Conservation (phyloP, 2,888 invertebrate genomes). For the Melitaea athalia region DNA sequence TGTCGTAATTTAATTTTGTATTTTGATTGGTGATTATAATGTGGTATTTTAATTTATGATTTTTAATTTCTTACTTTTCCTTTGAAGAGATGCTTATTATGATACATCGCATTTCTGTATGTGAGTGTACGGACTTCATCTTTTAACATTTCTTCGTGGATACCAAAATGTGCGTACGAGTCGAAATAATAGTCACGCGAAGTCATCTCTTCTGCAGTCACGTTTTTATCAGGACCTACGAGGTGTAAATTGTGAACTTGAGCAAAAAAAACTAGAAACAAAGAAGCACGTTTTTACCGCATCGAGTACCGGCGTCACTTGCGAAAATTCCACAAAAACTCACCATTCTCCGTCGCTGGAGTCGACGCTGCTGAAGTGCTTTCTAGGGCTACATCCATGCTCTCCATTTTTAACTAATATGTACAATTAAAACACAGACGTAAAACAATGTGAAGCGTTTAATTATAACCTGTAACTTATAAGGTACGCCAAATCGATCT, state of each 20-base stretch:
- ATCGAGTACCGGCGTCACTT: constrained; percentile 51
- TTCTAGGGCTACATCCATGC: constrained; percentile 78
- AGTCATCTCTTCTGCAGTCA: constrained; percentile 97
- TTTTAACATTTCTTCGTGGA: constrained; percentile 99
- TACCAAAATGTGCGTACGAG: constrained; percentile 99
- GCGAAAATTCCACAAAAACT: constrained; percentile 46
- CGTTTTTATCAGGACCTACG: constrained; percentile 77
- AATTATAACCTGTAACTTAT: constrained; percentile 67
- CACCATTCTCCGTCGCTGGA: constrained; percentile 74
- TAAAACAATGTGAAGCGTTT: constrained; percentile 54
- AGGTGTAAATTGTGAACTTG: constrained; percentile 36
- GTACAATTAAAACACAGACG: constrained; percentile 21
- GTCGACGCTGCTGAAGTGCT: constrained; percentile 70
- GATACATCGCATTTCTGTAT: constrained; percentile 99
- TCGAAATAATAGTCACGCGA: constrained; percentile 99
- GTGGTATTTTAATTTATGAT: background rate
- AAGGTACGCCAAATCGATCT: constrained; percentile 69
- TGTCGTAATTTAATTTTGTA: too few species aligned
- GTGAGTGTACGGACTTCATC: constrained; percentile 99
- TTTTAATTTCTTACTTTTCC: constrained; percentile 83
- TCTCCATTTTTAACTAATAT: constrained; percentile 66
- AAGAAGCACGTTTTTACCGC: constrained; percentile 68
- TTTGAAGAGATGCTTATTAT: constrained; percentile 99
- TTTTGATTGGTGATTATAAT: background rate
- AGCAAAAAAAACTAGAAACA: constrained; percentile 45